These are phyloP conservation scores for Peromyscus aztecus DNA, from an alignment of 2,797 vertebrate genomes.

Conservation along the genomic window DNA sequence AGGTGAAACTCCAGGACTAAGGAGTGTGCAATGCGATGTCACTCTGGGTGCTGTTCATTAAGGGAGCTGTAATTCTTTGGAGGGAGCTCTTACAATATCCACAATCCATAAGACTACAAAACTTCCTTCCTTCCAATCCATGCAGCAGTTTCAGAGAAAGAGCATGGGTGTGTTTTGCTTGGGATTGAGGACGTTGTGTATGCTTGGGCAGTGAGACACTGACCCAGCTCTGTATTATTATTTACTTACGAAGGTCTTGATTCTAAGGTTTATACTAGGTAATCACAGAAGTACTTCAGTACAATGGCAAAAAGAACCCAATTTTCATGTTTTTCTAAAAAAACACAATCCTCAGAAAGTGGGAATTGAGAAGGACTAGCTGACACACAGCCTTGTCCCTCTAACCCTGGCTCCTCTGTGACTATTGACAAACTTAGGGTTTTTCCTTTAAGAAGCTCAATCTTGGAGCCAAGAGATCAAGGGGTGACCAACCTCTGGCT, in stretches of 20 bases:
- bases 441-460: neutral
- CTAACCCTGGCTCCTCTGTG: neutral
- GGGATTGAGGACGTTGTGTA: neutral
- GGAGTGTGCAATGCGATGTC: neutral
- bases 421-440: neutral
- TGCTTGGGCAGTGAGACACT: neutral
- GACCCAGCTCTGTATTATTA: neutral
- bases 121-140: neutral
- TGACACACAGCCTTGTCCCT: neutral
- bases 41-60: neutral
- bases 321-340: no score
- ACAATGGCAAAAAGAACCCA: neutral
- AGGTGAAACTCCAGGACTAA: neutral
- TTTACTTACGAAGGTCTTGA: slow-evolving; percentile 13
- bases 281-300: slow-evolving; percentile 2
- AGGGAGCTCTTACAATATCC: neutral
- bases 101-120: slow-evolving; percentile 4
- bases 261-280: slow-evolving; percentile 47
- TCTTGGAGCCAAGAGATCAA: neutral
- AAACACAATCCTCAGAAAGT: neutral
- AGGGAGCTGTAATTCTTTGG: slow-evolving; percentile 4
- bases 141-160: neutral
- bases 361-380: neutral
- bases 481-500: neutral
- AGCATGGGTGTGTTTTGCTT: neutral